Conservation (phyloP, 1,140 invertebrate genomes). For the Drosophila lacteicornis region DNA sequence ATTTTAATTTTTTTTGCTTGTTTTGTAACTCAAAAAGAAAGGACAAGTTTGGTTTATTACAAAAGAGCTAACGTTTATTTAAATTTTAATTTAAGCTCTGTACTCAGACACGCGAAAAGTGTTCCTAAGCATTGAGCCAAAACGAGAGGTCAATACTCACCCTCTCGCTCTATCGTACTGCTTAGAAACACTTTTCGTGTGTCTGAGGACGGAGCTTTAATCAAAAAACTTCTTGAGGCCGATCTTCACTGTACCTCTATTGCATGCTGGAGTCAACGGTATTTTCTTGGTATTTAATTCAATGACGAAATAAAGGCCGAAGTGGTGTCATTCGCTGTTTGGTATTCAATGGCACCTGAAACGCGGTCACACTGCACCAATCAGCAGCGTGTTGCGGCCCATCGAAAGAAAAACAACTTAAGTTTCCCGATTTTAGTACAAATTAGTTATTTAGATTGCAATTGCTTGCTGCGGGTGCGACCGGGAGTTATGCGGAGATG, state of each 20-base stretch:
- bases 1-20: too few species aligned
- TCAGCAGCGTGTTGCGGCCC: slow-evolving; percentile 47
- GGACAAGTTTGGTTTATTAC: too few species aligned
- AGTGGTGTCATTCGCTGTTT: slow-evolving; percentile 15
- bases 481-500: slow-evolving; percentile 71
- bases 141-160: too few species aligned
- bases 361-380: slow-evolving; percentile 39
- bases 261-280: neutral
- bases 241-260: neutral
- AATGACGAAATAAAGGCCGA: slow-evolving; percentile 26
- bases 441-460: slow-evolving; percentile 12
- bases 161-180: too few species aligned
- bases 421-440: slow-evolving; percentile 19
- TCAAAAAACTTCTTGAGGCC: neutral
- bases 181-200: too few species aligned
- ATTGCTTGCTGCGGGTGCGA: slow-evolving; percentile 21
- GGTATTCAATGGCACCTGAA: slow-evolving; percentile 3
- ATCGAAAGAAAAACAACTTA: slow-evolving; percentile 31
- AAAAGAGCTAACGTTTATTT: too few species aligned
- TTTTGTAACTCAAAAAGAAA: too few species aligned
- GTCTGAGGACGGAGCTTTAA: too few species aligned
- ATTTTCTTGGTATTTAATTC: slow-evolving; percentile 22
- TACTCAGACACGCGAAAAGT: too few species aligned
- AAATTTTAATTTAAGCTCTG: too few species aligned
- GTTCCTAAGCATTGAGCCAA: too few species aligned